Conservation (phyloP, 1,140 invertebrate genomes). For the Caerostris darwini region DNA sequence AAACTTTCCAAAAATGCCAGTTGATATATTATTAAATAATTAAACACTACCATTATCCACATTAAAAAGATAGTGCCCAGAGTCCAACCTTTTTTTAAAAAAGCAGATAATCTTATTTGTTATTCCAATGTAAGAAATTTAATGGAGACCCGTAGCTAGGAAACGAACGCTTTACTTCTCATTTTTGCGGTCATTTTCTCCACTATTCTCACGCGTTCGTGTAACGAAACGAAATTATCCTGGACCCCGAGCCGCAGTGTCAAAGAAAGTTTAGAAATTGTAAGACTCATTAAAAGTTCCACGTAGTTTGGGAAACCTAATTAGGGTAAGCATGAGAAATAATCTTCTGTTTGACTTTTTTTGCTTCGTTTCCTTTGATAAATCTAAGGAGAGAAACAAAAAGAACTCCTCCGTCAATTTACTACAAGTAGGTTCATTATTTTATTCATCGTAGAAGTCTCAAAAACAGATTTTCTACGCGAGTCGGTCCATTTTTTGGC, state of each 20-base stretch:
- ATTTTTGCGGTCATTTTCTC: slow-evolving; percentile 32
- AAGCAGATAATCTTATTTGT: background rate
- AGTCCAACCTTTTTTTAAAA: background rate
- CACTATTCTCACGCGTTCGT: background rate
- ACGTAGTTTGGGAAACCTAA: slow-evolving; percentile 52
- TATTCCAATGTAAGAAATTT: background rate
- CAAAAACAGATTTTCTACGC: slow-evolving; percentile 37
- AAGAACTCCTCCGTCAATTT: slow-evolving; percentile 30
- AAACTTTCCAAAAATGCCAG: no score
- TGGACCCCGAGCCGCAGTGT: slow-evolving; percentile 8
- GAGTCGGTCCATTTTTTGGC: slow-evolving; percentile 37
- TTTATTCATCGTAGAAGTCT: slow-evolving; percentile 26
- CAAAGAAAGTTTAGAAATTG: slow-evolving; percentile 60
- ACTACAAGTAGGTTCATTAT: slow-evolving; percentile 56
- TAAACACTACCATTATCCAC: no score
- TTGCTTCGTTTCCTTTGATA: slow-evolving; percentile 26
- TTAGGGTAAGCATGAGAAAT: slow-evolving; percentile 55
- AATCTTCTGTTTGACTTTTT: slow-evolving; percentile 56
- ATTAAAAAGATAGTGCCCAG: no score
- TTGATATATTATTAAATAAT: no score
- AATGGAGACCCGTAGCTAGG: background rate
- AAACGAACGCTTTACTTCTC: background rate
- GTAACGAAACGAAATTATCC: slow-evolving; percentile 46
- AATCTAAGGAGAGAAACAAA: slow-evolving; percentile 38
- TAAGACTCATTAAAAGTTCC: slow-evolving; percentile 60